phyloP scores from a whole-genome alignment of 2,888 invertebrate species.

The Branchellion lobata region DNA sequence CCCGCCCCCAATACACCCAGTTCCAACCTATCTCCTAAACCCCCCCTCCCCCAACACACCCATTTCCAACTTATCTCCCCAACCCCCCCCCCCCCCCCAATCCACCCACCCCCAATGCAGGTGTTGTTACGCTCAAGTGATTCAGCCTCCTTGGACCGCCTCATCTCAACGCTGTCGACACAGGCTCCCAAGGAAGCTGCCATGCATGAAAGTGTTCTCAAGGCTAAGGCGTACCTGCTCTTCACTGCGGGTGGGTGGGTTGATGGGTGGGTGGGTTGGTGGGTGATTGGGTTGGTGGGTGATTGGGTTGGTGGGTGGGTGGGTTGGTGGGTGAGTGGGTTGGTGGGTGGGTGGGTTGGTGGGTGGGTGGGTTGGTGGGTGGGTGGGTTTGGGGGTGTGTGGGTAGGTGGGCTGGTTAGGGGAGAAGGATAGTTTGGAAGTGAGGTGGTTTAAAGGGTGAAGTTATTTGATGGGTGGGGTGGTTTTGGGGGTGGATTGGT shows the following conservation, averaged over 20 bases:
- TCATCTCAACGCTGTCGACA: conserved; percentile 4
- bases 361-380: neutral
- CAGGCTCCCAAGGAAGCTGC: conserved; percentile 1
- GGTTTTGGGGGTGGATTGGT: no score
- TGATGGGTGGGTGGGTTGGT: neutral
- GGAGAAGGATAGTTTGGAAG: no score
- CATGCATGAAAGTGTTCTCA: conserved; percentile 35
- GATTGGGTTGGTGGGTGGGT: neutral
- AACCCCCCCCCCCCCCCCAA: no score
- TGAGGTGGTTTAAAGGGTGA: no score
- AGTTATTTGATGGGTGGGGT: no score
- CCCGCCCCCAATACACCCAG: no score
- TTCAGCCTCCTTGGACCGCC: neutral
- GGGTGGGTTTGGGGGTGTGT: neutral
- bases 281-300: neutral
- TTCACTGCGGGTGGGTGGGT: conserved; percentile 17
- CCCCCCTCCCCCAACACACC: no score
- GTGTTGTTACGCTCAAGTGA: conserved; percentile 29
- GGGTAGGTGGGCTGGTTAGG: neutral
- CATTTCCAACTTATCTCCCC: no score
- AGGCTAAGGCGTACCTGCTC: conserved; percentile 31
- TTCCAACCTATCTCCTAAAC: no score
- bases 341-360: neutral
- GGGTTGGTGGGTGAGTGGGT: conserved; percentile 4
- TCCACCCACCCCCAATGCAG: neutral